Conservation (phyloP, 64 coral and sea anemone species). For the Actinia equina region DNA sequence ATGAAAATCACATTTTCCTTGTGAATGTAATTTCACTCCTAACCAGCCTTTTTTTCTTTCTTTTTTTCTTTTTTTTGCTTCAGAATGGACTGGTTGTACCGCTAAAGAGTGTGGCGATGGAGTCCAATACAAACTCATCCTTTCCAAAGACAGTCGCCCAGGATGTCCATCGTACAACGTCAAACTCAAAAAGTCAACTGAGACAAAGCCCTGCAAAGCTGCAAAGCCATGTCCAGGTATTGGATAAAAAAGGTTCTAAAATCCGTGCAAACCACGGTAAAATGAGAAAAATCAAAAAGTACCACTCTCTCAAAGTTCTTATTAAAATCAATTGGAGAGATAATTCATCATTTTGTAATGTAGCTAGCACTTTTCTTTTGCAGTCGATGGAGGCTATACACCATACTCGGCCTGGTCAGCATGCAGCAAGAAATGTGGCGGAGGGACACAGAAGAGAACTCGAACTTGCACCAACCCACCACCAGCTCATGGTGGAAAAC, state of each 20-base stretch:
- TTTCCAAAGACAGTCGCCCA: neutral
- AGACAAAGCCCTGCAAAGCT: neutral
- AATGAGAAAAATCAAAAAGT: too few species aligned
- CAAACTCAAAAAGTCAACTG: neutral
- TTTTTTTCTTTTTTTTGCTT: neutral
- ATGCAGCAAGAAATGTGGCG: neutral
- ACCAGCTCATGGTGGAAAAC: neutral
- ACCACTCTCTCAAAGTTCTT: too few species aligned
- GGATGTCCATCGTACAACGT: slow-evolving; percentile 9
- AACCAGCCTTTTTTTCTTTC: too few species aligned
- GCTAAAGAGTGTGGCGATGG: slow-evolving; percentile 15
- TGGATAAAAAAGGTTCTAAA: too few species aligned
- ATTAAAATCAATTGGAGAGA: too few species aligned
- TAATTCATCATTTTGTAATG: too few species aligned
- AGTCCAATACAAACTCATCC: neutral
- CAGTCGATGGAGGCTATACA: neutral
- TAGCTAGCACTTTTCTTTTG: too few species aligned
- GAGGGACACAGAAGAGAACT: too few species aligned
- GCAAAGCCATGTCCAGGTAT: slow-evolving; percentile 23
- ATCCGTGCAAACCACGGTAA: too few species aligned
- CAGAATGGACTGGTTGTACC: slow-evolving; percentile 8
- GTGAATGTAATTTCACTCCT: too few species aligned
- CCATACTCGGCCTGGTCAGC: neutral
- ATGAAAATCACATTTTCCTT: too few species aligned
- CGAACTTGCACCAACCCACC: too few species aligned